These are phyloP conservation scores for Excalfactoria chinensis DNA, from an alignment of 2,113 vertebrate genomes.

Conservation along the genomic window DNA sequence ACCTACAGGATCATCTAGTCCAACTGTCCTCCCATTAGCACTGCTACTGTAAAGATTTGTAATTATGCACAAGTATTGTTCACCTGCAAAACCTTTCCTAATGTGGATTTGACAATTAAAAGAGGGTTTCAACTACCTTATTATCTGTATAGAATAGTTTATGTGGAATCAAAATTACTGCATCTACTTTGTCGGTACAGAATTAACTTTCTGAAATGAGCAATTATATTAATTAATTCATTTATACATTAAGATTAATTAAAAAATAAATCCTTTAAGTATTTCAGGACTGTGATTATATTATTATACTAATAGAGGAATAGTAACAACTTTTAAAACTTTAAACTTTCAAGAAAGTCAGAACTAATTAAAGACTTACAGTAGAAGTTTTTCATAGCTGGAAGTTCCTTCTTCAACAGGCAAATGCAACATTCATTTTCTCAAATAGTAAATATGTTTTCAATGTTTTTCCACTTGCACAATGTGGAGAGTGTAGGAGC, in stretches of 20 bases:
- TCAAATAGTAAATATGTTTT: neutral
- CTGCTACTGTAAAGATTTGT: neutral
- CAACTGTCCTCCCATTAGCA: too few species aligned
- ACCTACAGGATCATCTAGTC: too few species aligned
- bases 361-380: neutral
- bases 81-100: neutral
- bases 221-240: constrained; percentile 27
- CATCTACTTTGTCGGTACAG: neutral
- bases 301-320: neutral
- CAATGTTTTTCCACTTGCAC: neutral
- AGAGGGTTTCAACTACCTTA: neutral
- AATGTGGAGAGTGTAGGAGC: neutral
- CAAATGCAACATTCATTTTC: neutral
- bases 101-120: neutral
- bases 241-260: constrained; percentile 18
- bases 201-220: constrained; percentile 33
- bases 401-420: neutral
- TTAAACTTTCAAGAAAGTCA: neutral
- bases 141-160: neutral
- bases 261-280: constrained; percentile 2
- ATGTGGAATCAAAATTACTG: neutral
- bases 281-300: neutral
- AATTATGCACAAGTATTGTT: neutral
- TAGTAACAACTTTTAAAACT: neutral
- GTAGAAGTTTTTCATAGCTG: neutral